Conservation (phyloP, 2,888 invertebrate species). For the Noctuana brunneofusca region DNA sequence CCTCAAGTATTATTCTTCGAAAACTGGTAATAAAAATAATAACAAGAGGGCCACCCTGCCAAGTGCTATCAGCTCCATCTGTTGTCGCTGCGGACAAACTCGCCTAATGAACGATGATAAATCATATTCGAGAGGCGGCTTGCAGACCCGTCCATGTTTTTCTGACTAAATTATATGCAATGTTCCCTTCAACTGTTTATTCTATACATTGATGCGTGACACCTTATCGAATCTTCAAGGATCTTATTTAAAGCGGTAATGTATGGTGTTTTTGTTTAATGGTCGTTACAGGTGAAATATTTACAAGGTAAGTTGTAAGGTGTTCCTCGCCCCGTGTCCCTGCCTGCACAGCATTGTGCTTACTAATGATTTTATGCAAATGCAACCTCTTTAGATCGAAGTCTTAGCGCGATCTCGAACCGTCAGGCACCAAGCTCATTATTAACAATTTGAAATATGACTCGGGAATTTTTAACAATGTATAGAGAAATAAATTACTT, state of each 20-base stretch:
- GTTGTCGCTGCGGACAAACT: conserved; percentile 83
- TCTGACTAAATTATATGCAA: conserved; percentile 48
- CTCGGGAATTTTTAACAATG: conserved; percentile 71
- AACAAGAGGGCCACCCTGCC: conserved; percentile 83
- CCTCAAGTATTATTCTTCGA: conserved; percentile 82
- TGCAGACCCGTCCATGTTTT: conserved; percentile 63
- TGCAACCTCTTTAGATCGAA: conserved; percentile 82
- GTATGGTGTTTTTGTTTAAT: conserved; percentile 39
- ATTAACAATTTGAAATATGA: conserved; percentile 82
- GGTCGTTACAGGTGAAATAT: conserved; percentile 51
- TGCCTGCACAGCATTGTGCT: conserved; percentile 81
- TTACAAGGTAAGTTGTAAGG: conserved; percentile 69
- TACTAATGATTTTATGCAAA: conserved; percentile 84
- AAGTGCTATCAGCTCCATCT: conserved; percentile 83
- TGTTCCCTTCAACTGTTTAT: conserved; percentile 15
- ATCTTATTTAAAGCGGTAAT: conserved; percentile 43
- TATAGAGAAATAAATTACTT: conserved; percentile 65
- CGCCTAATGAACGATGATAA: conserved; percentile 83
- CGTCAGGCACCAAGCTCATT: conserved; percentile 82
- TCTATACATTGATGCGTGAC: conserved; percentile 32
- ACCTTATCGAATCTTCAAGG: background rate
- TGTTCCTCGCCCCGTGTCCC: conserved; percentile 77
- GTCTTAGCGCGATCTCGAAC: conserved; percentile 82
- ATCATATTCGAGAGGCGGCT: conserved; percentile 83
- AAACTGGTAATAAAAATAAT: conserved; percentile 83